These are phyloP conservation scores for Liparis tanakae DNA, from an alignment of 2,797 vertebrate genomes.

Conservation along the genomic window DNA sequence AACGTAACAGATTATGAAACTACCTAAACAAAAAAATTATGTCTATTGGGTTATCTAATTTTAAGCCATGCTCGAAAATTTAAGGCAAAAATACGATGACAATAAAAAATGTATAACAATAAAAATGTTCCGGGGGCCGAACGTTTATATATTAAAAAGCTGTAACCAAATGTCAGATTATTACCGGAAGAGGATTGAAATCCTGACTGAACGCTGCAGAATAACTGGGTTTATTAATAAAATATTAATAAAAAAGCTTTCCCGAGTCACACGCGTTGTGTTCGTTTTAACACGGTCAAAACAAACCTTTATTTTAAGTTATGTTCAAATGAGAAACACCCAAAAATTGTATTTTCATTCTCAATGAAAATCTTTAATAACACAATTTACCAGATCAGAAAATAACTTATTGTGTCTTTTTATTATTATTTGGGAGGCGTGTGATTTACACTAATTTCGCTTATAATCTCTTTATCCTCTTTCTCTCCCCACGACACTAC, in stretches of 20 bases:
- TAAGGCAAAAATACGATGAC: slow-evolving; percentile 16
- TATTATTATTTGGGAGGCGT: neutral
- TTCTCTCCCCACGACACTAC: neutral
- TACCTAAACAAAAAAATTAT: neutral
- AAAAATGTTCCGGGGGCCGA: neutral
- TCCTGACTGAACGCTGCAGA: neutral
- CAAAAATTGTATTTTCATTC: neutral
- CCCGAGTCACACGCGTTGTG: neutral
- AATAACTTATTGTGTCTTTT: neutral
- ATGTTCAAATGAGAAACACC: neutral
- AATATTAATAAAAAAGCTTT: neutral
- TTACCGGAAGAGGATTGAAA: neutral
- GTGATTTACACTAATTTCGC: neutral
- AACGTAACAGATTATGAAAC: neutral
- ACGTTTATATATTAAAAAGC: slow-evolving; percentile 1
- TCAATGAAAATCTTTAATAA: neutral
- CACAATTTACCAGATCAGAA: neutral
- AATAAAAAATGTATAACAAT: slow-evolving; percentile 4
- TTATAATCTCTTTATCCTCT: neutral
- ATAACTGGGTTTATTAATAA: neutral
- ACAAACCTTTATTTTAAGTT: neutral
- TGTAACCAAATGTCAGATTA: slow-evolving; percentile 1
- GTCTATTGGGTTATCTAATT: neutral
- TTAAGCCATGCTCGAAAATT: neutral
- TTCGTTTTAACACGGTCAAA: neutral